phyloP scores from a whole-genome alignment of 2,797 vertebrate species.

The Manis crassicaudata region DNA sequence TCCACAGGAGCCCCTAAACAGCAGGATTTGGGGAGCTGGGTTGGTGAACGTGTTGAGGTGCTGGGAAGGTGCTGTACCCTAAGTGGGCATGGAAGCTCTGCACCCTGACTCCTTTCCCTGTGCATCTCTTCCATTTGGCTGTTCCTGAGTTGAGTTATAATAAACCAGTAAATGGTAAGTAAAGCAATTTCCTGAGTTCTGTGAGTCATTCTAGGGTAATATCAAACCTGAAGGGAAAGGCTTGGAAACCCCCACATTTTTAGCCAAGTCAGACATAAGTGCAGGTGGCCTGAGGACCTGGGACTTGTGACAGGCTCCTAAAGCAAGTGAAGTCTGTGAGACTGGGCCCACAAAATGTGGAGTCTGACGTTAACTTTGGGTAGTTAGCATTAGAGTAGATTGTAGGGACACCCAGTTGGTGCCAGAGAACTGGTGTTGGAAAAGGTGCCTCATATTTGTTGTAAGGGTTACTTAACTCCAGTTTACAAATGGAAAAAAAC shows the following conservation, averaged over 20 bases:
- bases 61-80: background rate
- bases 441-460: conserved; percentile 33
- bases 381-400: background rate
- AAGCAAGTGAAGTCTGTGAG: background rate
- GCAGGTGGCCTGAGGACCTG: background rate
- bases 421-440: conserved; percentile 18
- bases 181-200: conserved; percentile 17
- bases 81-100: background rate
- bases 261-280: background rate
- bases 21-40: background rate
- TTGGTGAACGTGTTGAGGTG: background rate
- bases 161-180: background rate
- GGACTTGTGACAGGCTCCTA: background rate
- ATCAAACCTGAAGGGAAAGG: background rate
- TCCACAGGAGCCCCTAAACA: background rate
- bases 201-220: conserved; percentile 31
- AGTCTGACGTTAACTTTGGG: background rate
- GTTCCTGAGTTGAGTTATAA: background rate
- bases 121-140: background rate
- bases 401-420: background rate
- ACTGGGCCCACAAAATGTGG: conserved; percentile 27
- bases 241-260: background rate
- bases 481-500: conserved; percentile 59
- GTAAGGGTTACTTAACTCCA: background rate
- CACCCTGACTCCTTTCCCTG: background rate